Percentiles rank a stretch among this genome's conserved stretches.
phyloP scores from a whole-genome alignment of 2,797 vertebrate species.

The Leptatherina wallacei region DNA sequence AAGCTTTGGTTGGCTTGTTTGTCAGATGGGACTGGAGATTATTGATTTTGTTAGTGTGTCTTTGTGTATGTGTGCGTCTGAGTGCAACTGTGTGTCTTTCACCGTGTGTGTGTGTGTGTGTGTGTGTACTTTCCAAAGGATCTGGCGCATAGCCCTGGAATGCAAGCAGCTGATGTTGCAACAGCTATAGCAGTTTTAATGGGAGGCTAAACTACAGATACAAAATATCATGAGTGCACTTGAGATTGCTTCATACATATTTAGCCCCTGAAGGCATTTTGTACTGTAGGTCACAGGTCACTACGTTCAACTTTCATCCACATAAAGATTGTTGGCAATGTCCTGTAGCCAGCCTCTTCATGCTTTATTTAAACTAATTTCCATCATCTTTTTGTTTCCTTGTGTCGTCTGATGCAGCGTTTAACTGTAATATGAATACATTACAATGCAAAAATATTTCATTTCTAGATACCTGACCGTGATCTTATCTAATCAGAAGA shows the following conservation, averaged over 20 bases:
- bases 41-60: constrained; percentile 77
- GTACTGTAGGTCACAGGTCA: constrained; percentile 27
- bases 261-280: constrained; percentile 15
- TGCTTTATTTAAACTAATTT: not conserved
- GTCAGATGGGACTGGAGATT: constrained; percentile 65
- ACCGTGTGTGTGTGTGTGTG: not conserved
- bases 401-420: not conserved
- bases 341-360: not conserved
- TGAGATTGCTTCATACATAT: constrained; percentile 55
- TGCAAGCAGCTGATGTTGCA: constrained; percentile 55
- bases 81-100: constrained; percentile 6
- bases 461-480: not conserved
- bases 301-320: constrained; percentile 11
- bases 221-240: constrained; percentile 27
- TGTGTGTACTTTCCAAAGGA: constrained; percentile 22
- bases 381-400: not conserved
- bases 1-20: constrained; percentile 66
- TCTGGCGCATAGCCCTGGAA: constrained; percentile 52
- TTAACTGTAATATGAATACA: not conserved
- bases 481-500: constrained; percentile 17
- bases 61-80: constrained; percentile 21
- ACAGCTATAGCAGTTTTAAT: constrained; percentile 44
- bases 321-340: not conserved
- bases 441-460: not conserved
- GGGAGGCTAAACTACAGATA: constrained; percentile 32